Base-by-base conservation (phyloP, 2,888 invertebrate genomes). In the Drosophila villosipedis region DNA sequence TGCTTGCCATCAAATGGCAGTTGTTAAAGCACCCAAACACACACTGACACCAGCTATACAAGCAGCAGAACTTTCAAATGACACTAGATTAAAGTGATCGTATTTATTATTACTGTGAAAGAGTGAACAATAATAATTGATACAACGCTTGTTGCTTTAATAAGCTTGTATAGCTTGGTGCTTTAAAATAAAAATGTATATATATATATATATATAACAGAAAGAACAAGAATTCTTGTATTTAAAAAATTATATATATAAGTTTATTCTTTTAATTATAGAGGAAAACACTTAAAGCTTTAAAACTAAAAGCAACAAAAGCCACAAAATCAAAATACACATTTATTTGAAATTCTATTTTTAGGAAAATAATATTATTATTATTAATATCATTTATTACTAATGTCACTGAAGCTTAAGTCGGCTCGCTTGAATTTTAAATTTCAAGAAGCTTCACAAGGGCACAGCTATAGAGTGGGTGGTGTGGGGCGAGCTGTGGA, bases 381-480 rank as follows among this genome's bases (percentile, higher is more conserved):
- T 41, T 41, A 10, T 41, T n/a, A 10, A 16, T 5, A 3, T 5
- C 5, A 35, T 35, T n/a, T n/a, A 10, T n/a, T 10, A n/a, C 33
- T 16, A 31, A 43, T 53, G 57, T 71, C 52, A 57, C 37, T 68
- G 7, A 19, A 35, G 25, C 28, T 35, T 33, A 41, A 35, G 35
- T 41, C 50, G 10, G 12, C 12, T 30, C 31, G 52, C 37, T 53
- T n/a, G 25, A 43, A 28, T n/a, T 63, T 54, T 61, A 77, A 80
- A 22, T n/a, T 63, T 54, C 64, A 81, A 80, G 82, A 81, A 83
- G 88, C 84, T 62, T 60, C 73, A 81, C 61, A 82, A 74, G 66
- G 67, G 74, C 61, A 58, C 16, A 19, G 28, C 12, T n/a, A 14
- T n/a, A 6, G 4, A 30, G 0, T 16, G 47, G 7, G 47, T 47